Evolutionary conservation across 37 sponge, comb jelly and placozoan genomes (phyloP).

Genomic region (Beroe ovata): DNA sequence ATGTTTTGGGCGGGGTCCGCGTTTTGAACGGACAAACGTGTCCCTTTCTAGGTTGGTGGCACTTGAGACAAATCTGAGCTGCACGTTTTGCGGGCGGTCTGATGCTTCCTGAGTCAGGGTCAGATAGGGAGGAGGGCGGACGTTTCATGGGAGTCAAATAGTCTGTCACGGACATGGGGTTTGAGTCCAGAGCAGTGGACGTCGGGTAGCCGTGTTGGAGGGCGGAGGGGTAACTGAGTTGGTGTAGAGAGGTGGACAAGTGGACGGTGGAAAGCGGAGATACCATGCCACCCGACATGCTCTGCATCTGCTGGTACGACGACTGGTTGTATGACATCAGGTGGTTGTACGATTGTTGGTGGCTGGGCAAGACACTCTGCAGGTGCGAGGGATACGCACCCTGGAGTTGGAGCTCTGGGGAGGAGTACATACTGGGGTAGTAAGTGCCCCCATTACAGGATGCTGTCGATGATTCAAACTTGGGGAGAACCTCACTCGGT

Average conservation of each 20-base stretch:
- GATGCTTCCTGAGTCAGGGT: conserved; percentile 30
- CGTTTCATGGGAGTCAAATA: conserved; percentile 67
- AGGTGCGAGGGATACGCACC: conserved; percentile 59
- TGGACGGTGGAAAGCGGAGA: conserved; percentile 63
- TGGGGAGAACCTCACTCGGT: conserved; percentile 41
- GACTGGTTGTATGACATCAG: conserved; percentile 63
- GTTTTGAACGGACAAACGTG: conserved; percentile 65
- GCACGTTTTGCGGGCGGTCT: conserved; percentile 64
- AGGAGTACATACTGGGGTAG: conserved; percentile 62
- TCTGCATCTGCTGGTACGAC: conserved; percentile 40
- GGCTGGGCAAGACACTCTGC: conserved; percentile 52
- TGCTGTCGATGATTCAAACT: conserved; percentile 47
- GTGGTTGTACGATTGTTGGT: background rate
- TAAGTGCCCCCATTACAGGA: conserved; percentile 64
- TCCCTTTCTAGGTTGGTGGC: conserved; percentile 60
- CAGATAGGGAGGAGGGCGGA: conserved; percentile 46
- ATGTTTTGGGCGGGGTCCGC: conserved; percentile 53
- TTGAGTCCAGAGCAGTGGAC: conserved; percentile 1
- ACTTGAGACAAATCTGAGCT: conserved; percentile 65
- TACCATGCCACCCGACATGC: conserved; percentile 11
- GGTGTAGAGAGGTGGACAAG: conserved; percentile 57
- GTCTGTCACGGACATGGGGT: conserved; percentile 66
- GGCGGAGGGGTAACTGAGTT: conserved; percentile 58
- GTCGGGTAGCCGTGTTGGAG: conserved; percentile 59
- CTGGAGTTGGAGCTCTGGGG: conserved; percentile 66